Evolutionary conservation across 2,797 vertebrate genomes (phyloP).

Genomic region (Alca torda): DNA sequence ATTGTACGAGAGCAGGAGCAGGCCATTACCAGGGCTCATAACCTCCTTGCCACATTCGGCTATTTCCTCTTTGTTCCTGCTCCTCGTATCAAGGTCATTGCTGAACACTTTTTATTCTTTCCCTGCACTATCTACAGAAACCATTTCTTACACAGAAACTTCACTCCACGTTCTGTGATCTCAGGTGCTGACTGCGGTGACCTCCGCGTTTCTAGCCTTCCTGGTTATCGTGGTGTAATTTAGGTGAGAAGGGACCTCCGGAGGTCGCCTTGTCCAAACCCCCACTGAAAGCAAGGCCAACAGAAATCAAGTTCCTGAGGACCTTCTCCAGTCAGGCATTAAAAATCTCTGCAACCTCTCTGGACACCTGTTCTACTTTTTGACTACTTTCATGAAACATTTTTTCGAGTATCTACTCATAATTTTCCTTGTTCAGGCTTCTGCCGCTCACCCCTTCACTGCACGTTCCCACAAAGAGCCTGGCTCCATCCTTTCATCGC

Average conservation of each 20-base stretch:
- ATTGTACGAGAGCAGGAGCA: constrained; percentile 55
- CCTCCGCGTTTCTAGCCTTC: not conserved
- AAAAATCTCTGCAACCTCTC: not conserved
- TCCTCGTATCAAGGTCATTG: constrained; percentile 60
- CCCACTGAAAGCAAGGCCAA: not conserved
- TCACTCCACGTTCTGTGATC: not conserved
- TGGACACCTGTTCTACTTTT: not conserved
- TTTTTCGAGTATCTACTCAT: not conserved
- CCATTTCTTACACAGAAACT: not conserved
- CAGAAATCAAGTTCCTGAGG: not conserved
- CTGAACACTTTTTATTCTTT: constrained; percentile 50
- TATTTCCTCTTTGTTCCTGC: constrained; percentile 60
- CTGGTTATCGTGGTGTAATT: constrained; percentile 23
- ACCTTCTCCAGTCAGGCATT: constrained; percentile 13
- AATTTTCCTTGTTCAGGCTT: not conserved
- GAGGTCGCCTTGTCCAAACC: not conserved
- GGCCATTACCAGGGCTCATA: constrained; percentile 64
- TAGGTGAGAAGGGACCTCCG: not conserved
- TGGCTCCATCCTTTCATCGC: not conserved
- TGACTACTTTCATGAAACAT: not conserved
- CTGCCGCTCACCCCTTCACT: not conserved
- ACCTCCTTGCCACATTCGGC: constrained; percentile 57
- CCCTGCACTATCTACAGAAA: constrained; percentile 4
- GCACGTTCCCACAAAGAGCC: not conserved
- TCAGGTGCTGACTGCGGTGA: not conserved